A percentile compares a stretch with the other conserved stretches of the same genome.
These are phyloP conservation scores for Aplysina aerophoba DNA, from an alignment of 37 sponge, comb jelly and placozoan genomes.

Conservation along the genomic window DNA sequence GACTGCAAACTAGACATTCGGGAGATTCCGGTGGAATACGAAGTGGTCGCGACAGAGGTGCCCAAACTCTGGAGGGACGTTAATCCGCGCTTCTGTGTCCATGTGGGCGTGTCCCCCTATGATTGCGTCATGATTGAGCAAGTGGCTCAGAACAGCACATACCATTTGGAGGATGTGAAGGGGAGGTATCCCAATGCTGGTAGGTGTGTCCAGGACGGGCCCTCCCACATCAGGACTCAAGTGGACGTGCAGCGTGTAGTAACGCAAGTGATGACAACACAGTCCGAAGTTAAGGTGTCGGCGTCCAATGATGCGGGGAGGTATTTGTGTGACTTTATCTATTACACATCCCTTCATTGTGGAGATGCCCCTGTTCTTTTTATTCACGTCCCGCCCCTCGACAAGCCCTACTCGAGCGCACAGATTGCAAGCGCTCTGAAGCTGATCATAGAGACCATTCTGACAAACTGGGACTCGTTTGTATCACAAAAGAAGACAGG, in stretches of 20 bases:
- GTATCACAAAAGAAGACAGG: background rate
- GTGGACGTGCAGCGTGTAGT: constrained; percentile 32
- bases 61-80: constrained; percentile 53
- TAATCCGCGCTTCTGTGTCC: constrained; percentile 62
- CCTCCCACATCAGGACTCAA: constrained; percentile 22
- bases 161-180: constrained; percentile 41
- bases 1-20: constrained; percentile 12
- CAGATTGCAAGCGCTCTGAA: constrained; percentile 62
- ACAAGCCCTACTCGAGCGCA: constrained; percentile 49
- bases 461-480: background rate
- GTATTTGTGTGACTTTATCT: constrained; percentile 77
- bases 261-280: background rate
- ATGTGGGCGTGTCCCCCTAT: constrained; percentile 66
- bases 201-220: constrained; percentile 44
- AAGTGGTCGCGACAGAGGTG: constrained; percentile 23
- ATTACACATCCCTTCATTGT: constrained; percentile 63
- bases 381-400: constrained; percentile 71
- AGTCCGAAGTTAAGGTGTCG: constrained; percentile 29
- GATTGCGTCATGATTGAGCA: constrained; percentile 50
- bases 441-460: constrained; percentile 41
- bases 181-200: background rate
- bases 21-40: constrained; percentile 69
- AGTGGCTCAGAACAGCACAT: constrained; percentile 50
- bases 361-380: constrained; percentile 57
- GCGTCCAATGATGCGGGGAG: constrained; percentile 70